Evolutionary conservation across 1,140 invertebrate species (phyloP).

Genomic region (Drosophila kepulauana): DNA sequence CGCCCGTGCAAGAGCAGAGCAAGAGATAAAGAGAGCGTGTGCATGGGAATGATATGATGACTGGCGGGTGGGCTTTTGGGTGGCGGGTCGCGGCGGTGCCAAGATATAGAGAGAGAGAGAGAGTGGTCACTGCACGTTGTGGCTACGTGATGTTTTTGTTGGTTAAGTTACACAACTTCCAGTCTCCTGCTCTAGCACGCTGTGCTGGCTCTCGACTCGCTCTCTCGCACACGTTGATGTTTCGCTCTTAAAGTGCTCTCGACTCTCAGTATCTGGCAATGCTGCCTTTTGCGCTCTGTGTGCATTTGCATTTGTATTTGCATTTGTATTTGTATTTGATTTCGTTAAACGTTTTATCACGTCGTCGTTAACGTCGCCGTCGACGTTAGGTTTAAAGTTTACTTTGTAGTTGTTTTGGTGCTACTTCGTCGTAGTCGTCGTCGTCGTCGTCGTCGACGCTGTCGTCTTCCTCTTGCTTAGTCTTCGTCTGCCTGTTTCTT

Average conservation of each 20-base stretch:
- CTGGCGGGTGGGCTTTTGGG: not conserved
- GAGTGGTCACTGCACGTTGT: slow-evolving; percentile 57
- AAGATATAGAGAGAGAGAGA: slow-evolving; percentile 4
- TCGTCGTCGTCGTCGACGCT: not conserved
- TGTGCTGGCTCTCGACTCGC: not conserved
- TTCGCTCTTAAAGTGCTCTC: slow-evolving; percentile 22
- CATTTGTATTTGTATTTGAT: slow-evolving; percentile 54
- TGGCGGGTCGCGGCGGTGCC: slow-evolving; percentile 1
- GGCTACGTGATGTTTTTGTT: slow-evolving; percentile 74
- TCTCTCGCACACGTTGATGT: not conserved
- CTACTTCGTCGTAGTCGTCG: slow-evolving; percentile 42
- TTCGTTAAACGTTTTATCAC: slow-evolving; percentile 80
- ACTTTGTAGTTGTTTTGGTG: slow-evolving; percentile 40
- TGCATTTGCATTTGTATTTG: slow-evolving; percentile 44
- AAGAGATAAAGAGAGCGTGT: slow-evolving; percentile 15
- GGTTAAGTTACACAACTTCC: slow-evolving; percentile 69
- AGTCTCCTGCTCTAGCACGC: slow-evolving; percentile 35
- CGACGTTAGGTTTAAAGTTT: slow-evolving; percentile 44
- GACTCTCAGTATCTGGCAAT: slow-evolving; percentile 6
- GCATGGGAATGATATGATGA: slow-evolving; percentile 2
- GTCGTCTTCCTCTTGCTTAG: slow-evolving; percentile 1
- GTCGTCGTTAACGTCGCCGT: slow-evolving; percentile 38
- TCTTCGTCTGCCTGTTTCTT: slow-evolving; percentile 31
- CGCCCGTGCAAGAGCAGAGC: slow-evolving; percentile 22
- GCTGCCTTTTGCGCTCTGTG: slow-evolving; percentile 38